These are phyloP conservation scores for Drosophila bocki DNA, from an alignment of 1,140 invertebrate genomes.

Conservation along the genomic window DNA sequence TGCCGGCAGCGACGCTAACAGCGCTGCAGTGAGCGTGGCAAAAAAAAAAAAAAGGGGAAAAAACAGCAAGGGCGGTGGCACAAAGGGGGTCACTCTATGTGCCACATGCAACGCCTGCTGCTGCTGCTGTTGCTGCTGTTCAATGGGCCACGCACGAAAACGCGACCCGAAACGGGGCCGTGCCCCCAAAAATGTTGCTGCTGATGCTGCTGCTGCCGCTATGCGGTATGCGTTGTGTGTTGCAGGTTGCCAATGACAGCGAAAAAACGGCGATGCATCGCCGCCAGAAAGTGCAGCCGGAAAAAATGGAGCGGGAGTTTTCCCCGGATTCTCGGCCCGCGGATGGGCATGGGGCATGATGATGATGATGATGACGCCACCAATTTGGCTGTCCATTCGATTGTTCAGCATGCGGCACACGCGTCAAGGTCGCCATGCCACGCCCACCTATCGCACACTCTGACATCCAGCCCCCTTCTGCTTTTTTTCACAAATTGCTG, in stretches of 20 bases:
- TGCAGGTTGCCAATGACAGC: conserved; percentile 57
- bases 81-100: conserved; percentile 46
- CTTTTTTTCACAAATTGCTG: conserved; percentile 25
- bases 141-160: conserved; percentile 72
- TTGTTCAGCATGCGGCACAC: conserved; percentile 77
- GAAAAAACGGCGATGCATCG: conserved; percentile 41
- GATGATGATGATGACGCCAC: conserved; percentile 64
- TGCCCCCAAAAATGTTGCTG: conserved; percentile 47
- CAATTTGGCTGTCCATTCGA: conserved; percentile 77
- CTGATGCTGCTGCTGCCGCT: conserved; percentile 20
- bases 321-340: not conserved
- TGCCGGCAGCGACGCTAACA: conserved; percentile 22
- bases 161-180: conserved; percentile 33
- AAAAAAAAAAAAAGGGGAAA: conserved; percentile 22
- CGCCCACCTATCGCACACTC: not conserved
- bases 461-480: not conserved
- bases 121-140: conserved; percentile 59
- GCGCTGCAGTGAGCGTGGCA: conserved; percentile 30
- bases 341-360: not conserved
- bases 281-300: conserved; percentile 45
- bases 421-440: conserved; percentile 69
- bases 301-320: conserved; percentile 36
- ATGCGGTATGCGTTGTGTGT: conserved; percentile 33
- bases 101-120: conserved; percentile 54
- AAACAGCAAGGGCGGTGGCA: conserved; percentile 32